phyloP scores from a whole-genome alignment of 2,888 invertebrate species.

The Philaethria dido region DNA sequence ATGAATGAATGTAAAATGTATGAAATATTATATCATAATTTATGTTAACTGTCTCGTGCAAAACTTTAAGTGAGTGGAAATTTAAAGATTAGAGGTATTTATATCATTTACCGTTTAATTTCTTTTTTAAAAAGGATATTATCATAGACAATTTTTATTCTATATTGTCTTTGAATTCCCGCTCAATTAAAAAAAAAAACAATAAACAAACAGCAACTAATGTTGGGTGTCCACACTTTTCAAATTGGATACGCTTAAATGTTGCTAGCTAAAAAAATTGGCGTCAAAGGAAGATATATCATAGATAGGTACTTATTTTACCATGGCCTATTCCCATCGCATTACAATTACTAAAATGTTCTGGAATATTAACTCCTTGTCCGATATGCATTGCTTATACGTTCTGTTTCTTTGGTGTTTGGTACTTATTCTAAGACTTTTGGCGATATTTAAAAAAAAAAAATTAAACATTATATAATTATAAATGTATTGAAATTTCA shows the following conservation, averaged over 20 bases:
- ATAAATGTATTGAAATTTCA: too few species aligned
- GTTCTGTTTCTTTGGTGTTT: constrained; percentile 65
- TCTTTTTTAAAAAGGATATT: too few species aligned
- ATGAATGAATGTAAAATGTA: too few species aligned
- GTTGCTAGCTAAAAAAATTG: constrained; percentile 67
- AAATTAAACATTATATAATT: too few species aligned
- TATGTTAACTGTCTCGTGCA: neutral
- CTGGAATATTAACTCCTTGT: constrained; percentile 52
- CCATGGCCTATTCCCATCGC: constrained; percentile 78
- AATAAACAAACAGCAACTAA: constrained; percentile 33
- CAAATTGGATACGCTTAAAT: constrained; percentile 52
- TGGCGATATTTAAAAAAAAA: neutral
- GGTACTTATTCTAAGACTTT: constrained; percentile 27
- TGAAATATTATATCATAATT: neutral
- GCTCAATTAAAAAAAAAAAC: constrained; percentile 12
- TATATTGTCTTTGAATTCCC: constrained; percentile 30
- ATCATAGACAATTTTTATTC: neutral
- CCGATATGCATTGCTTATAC: constrained; percentile 74
- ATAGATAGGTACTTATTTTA: constrained; percentile 73
- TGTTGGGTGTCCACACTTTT: constrained; percentile 46
- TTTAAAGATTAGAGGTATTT: constrained; percentile 1
- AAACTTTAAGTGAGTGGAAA: constrained; percentile 10
- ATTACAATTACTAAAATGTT: constrained; percentile 52
- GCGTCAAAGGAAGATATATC: constrained; percentile 58
- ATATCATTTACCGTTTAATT: too few species aligned